phyloP scores from a whole-genome alignment of 2,113 vertebrate genomes.

The Condylura cristata region DNA sequence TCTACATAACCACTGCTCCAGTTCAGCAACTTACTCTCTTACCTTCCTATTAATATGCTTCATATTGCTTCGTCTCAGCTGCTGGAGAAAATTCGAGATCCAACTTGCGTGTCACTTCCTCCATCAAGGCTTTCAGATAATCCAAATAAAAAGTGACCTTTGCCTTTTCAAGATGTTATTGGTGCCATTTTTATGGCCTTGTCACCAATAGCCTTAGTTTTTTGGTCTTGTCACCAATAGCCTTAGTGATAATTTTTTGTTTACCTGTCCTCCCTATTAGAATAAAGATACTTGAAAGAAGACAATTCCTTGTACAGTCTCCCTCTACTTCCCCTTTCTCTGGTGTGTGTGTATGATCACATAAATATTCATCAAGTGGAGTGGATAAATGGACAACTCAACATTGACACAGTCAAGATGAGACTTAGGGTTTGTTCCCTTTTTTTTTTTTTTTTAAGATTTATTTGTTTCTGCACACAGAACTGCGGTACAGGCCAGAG shows the following conservation, averaged over 20 bases:
- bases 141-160: neutral
- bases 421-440: neutral
- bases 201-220: neutral
- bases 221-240: neutral
- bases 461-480: too few relatives aligned
- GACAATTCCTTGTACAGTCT: neutral
- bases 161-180: neutral
- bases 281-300: neutral
- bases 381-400: neutral
- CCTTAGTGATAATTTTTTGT: neutral
- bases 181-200: neutral
- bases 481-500: too few relatives aligned
- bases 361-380: slow-evolving; percentile 9
- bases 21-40: neutral
- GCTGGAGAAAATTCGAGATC: neutral
- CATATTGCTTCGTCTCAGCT: neutral
- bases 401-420: neutral
- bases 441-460: too few relatives aligned
- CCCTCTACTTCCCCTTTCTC: neutral
- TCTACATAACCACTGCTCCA: neutral
- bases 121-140: neutral
- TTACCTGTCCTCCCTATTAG: neutral
- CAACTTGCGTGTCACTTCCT: neutral
- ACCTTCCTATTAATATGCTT: neutral
- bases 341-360: neutral